phyloP scores from a whole-genome alignment of 2,113 vertebrate species.

The Caranx ignobilis region DNA sequence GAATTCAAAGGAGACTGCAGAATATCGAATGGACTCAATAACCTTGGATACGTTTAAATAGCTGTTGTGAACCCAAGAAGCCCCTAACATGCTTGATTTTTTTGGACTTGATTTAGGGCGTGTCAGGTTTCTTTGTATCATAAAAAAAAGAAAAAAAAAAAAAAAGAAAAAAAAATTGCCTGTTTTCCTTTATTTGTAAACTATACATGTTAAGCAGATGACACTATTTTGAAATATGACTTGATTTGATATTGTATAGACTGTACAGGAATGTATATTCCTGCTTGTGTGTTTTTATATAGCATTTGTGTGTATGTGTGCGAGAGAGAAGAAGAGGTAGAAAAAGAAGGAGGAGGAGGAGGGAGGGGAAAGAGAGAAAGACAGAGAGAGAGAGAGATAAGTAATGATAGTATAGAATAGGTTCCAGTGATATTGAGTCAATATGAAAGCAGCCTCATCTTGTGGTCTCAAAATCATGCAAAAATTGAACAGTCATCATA shows the following conservation, averaged over 20 bases:
- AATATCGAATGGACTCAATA: slow-evolving; percentile 61
- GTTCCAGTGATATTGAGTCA: slow-evolving; percentile 67
- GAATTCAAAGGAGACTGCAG: slow-evolving; percentile 69
- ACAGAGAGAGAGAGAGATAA: slow-evolving; percentile 35
- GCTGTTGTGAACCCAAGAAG: slow-evolving; percentile 74
- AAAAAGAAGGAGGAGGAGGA: slow-evolving; percentile 26
- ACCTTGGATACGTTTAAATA: slow-evolving; percentile 73
- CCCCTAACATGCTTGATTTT: slow-evolving; percentile 79
- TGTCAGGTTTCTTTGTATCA: slow-evolving; percentile 82
- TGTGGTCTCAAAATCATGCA: slow-evolving; percentile 71
- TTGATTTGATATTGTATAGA: slow-evolving; percentile 85
- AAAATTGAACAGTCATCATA: slow-evolving; percentile 67
- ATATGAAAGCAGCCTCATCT: slow-evolving; percentile 73
- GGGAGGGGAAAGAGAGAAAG: slow-evolving; percentile 11
- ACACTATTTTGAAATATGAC: slow-evolving; percentile 85
- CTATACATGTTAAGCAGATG: slow-evolving; percentile 82
- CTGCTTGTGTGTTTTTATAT: slow-evolving; percentile 83
- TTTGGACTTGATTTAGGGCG: slow-evolving; percentile 78
- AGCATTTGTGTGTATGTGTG: slow-evolving; percentile 73
- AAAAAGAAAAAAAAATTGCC: slow-evolving; percentile 68
- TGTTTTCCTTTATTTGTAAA: slow-evolving; percentile 84
- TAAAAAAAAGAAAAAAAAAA: slow-evolving; percentile 41
- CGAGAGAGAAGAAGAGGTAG: slow-evolving; percentile 23
- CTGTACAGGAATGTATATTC: slow-evolving; percentile 78
- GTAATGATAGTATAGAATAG: slow-evolving; percentile 57